Evolutionary conservation across 2,888 invertebrate genomes (phyloP), one percentile per base, ranked within the genome.

Genomic region (Plutella xylostella): DNA sequence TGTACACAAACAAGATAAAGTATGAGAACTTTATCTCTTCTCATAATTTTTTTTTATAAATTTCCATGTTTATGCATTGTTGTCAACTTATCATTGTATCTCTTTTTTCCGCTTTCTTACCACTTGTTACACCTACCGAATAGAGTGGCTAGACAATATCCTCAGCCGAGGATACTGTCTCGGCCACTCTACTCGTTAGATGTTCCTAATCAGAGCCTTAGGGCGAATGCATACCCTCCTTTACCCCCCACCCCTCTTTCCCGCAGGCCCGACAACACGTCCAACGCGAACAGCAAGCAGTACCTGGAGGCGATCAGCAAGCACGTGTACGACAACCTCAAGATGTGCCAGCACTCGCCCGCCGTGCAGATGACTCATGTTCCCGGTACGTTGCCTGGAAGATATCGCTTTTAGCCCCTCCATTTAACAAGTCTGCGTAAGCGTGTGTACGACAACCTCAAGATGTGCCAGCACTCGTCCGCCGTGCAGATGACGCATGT

Each of bases 321-420:
- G 58, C 92, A 94, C 61, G 93, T 95, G 0, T 92, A 91, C 58
- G 98, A 98, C 63, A 98, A 97, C 71, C 82, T 98, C 30, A 95
- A 94, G 78, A 93, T 95, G 91, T 90, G 95, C 55, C 93, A 93
- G 58, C 92, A 94, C 63, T 95, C 98, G 0, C 97, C 97, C 0
- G 96, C 94, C 53, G 98, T 99, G 0, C 98, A 99, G 78, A 97
- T 99, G 96, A 93, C 97, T 42, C 94, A 96, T 64, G 91, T 96
- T 2, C 97, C 97, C 12, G 90, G 90, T 76, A 68, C 64, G 91
- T 96, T 2, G 97, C 97, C 12, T 90, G 90, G 76, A 68, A 56
- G 14, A 4, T 9, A 34, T 33, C 15, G 7, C 34, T 2, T 4
- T 2, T 2, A 3, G 3, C 3, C 2, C 28, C 28, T 2, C 9